Conservation (phyloP, 2,888 invertebrate genomes). For the Heteromyza rotundicornis region DNA sequence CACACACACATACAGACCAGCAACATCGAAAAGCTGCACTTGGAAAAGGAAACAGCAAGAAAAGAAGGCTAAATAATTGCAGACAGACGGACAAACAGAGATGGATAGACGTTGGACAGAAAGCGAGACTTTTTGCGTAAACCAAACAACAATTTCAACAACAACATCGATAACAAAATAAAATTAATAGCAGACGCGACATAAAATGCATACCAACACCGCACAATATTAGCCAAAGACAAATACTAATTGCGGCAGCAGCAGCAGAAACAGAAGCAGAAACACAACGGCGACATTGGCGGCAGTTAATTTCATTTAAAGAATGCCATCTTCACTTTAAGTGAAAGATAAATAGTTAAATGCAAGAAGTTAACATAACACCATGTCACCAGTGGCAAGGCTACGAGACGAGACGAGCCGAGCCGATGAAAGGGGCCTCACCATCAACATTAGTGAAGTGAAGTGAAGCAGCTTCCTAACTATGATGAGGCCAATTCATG, state of each 20-base stretch:
- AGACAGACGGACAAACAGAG: conserved; percentile 40
- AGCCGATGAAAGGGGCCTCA: background rate
- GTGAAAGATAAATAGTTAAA: conserved; percentile 57
- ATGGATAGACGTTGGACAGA: conserved; percentile 16
- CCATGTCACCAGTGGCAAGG: conserved; percentile 22
- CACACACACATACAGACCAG: too few relatives aligned
- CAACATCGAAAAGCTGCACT: too few relatives aligned
- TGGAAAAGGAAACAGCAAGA: too few relatives aligned
- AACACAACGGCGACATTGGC: conserved; percentile 26
- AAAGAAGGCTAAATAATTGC: conserved; percentile 27
- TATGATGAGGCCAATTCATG: background rate
- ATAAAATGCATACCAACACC: conserved; percentile 47
- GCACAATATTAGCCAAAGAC: conserved; percentile 54
- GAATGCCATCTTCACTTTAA: conserved; percentile 61
- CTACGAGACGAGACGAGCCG: background rate
- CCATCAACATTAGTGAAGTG: background rate
- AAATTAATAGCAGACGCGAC: conserved; percentile 17
- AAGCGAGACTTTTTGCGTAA: conserved; percentile 48
- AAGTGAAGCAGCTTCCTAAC: background rate
- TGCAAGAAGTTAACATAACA: conserved; percentile 13
- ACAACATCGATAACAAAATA: too few relatives aligned
- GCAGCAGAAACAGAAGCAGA: conserved; percentile 24
- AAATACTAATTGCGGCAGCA: conserved; percentile 52
- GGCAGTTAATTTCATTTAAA: conserved; percentile 60
- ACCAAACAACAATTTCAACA: conserved; percentile 34